phyloP scores from a whole-genome alignment of 2,888 invertebrate species.

The Nezara viridula region DNA sequence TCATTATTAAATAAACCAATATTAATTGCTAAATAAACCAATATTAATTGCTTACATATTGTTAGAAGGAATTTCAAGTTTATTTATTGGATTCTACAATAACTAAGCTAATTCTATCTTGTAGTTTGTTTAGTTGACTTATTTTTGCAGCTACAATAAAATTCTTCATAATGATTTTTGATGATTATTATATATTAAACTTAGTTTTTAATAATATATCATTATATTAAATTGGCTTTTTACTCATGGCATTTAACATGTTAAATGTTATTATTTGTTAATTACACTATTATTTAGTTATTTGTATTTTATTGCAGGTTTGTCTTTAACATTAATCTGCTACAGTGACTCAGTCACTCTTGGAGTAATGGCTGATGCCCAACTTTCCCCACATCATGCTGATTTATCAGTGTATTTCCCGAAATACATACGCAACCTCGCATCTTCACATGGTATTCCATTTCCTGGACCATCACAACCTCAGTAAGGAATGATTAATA shows the following conservation, averaged over 20 bases:
- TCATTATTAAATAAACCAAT: too few relatives aligned
- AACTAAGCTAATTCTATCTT: background rate
- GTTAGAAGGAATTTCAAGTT: background rate
- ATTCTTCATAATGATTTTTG: too few relatives aligned
- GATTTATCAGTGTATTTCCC: constrained; percentile 70
- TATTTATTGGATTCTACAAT: background rate
- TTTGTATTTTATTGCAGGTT: constrained; percentile 73
- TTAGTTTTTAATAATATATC: too few relatives aligned
- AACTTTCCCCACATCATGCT: constrained; percentile 77
- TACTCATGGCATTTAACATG: too few relatives aligned
- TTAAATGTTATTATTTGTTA: too few relatives aligned
- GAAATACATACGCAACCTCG: constrained; percentile 65
- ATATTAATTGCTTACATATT: background rate
- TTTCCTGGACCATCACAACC: constrained; percentile 18
- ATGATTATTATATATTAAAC: too few relatives aligned
- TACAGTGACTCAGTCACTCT: constrained; percentile 77
- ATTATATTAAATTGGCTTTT: too few relatives aligned
- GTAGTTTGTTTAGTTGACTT: too few relatives aligned
- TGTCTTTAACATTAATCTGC: constrained; percentile 80
- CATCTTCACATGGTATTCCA: constrained; percentile 56
- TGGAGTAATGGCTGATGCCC: constrained; percentile 80
- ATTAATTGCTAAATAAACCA: too few relatives aligned
- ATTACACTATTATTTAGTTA: too few relatives aligned
- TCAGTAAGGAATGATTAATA: background rate
- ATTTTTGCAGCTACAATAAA: too few relatives aligned